Base-by-base conservation (phyloP, 2,888 invertebrate species). In the Nephrocerus scutellatus region DNA sequence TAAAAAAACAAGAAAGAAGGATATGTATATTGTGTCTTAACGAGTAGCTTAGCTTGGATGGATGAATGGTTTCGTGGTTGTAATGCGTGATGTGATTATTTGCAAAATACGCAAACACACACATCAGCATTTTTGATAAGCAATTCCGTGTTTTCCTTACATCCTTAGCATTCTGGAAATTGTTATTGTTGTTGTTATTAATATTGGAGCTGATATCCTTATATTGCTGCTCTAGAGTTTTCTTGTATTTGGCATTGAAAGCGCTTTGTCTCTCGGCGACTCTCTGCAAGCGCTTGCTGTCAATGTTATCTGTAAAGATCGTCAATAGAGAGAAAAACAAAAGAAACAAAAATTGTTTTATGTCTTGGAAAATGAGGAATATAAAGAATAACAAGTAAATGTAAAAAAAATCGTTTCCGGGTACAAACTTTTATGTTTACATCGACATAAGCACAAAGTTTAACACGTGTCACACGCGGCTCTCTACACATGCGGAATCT, bases 231-330 rank as follows among this genome's bases (percentile, higher is more conserved):
- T 76, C 74, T 47, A 76, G 64, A 14, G 77, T 76, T 44, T 76
- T 74, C 63, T 79, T 77, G 63, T 78, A 78, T 63, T 80, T 80
- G 58, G 70, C 74, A 71, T 76, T 74, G 56, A 76, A 76, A 43
- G 54, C 71, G 56, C 71, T 74, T 55, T 76, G 68, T 33, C 76
- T 68, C 53, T 79, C 78, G 10, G 74, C 68, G 51, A 77, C 74
- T 25, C 76, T 72, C 59, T 76, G 75, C 60, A 78, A 72, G 60
- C 79, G 76, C 43, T 71, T 69, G 38, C 70, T 55, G 55, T 71
- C 73, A 23, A 58, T 54, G 44, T 70, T 70, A 50, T 73, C 74
- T 63, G 56, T 20, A 38, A 45, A 36, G 39, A 30, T 15, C 16
- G 26, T 30, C 10, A 18, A 30, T 19, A 41, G 21, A 32, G 29